Conservation (phyloP, 2,113 vertebrate species). For the Engystomops pustulosus region DNA sequence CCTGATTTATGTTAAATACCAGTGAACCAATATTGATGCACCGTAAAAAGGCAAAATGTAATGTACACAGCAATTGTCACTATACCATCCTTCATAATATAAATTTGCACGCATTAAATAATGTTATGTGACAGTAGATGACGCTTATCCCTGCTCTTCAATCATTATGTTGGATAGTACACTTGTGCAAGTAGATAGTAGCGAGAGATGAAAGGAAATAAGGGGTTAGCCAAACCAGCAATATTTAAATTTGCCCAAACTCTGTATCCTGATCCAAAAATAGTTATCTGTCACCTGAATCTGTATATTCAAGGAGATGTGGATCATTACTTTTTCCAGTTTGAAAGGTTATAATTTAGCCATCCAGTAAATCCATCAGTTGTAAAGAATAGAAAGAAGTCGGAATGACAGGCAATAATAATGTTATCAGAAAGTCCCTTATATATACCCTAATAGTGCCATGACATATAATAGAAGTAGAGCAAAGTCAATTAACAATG, state of each 20-base stretch:
- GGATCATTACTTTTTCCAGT: conserved; percentile 60
- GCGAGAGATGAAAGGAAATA: conserved; percentile 45
- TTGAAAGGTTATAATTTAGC: conserved; percentile 60
- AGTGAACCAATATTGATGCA: not conserved
- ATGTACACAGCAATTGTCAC: not conserved
- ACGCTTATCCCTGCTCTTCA: not conserved
- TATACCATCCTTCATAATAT: not conserved
- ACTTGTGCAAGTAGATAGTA: not conserved
- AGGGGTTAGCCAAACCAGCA: conserved; percentile 48
- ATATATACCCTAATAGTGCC: conserved; percentile 60
- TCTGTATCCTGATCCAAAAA: conserved; percentile 57
- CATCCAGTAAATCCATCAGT: conserved; percentile 60
- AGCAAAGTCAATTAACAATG: conserved; percentile 59
- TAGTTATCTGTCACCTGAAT: conserved; percentile 60
- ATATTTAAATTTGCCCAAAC: conserved; percentile 59
- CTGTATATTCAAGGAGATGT: conserved; percentile 55
- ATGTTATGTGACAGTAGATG: not conserved
- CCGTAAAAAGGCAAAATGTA: not conserved
- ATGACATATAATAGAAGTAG: conserved; percentile 59
- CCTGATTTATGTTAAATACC: not conserved
- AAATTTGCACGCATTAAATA: not conserved
- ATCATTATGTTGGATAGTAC: not conserved
- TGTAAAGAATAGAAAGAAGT: conserved; percentile 59
- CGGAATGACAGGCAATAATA: conserved; percentile 60
- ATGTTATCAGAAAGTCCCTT: conserved; percentile 60